Conservation (phyloP, 2,888 invertebrate genomes). For the Tortricodes alternella region DNA sequence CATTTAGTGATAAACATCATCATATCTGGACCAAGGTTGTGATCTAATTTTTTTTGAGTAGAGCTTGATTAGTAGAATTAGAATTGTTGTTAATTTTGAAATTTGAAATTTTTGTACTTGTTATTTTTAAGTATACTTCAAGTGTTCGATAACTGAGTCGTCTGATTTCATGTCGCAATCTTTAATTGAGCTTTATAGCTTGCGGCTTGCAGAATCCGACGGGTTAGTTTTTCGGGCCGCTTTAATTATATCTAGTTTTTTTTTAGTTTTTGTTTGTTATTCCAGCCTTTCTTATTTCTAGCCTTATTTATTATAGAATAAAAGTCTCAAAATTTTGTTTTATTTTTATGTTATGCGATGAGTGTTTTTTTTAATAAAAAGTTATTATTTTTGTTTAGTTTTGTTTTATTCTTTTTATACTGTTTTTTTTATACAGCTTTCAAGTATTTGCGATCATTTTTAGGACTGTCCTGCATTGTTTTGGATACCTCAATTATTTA, state of each 20-base stretch:
- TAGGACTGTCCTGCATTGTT: background rate
- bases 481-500: background rate
- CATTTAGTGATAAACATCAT: constrained; percentile 52
- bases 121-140: background rate
- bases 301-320: background rate
- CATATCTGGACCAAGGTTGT: constrained; percentile 62
- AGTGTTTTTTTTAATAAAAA: background rate
- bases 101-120: constrained; percentile 30
- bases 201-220: constrained; percentile 21
- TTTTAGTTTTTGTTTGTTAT: constrained; percentile 29
- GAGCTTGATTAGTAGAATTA: background rate
- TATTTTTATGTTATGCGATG: background rate
- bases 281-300: background rate
- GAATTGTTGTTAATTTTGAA: constrained; percentile 20
- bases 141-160: background rate
- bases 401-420: background rate
- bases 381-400: background rate
- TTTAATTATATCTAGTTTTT: constrained; percentile 33
- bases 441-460: background rate
- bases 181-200: background rate
- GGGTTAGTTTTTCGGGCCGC: constrained; percentile 26
- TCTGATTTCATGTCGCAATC: background rate
- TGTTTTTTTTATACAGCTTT: background rate
- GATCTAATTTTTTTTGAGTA: constrained; percentile 32
- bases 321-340: background rate